Evolutionary conservation across 2,113 vertebrate genomes (phyloP).

Genomic region (Apteryx owenii): DNA sequence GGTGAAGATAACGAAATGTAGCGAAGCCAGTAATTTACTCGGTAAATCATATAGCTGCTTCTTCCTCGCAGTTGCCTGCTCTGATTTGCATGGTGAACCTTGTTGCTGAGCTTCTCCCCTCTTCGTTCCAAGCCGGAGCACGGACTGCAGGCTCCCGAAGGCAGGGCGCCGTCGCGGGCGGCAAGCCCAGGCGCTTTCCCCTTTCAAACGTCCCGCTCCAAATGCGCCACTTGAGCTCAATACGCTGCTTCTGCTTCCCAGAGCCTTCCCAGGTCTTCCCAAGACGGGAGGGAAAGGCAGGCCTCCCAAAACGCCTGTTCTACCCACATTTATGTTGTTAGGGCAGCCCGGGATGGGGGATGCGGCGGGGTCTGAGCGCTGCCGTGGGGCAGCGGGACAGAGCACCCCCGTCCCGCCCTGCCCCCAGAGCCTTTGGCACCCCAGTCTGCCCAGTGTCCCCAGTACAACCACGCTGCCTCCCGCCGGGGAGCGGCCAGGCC

Average conservation of each 20-base stretch:
- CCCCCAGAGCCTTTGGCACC: accelerated
- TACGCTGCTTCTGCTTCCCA: not conserved
- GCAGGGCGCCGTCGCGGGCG: not conserved
- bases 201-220: not conserved
- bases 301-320: not conserved
- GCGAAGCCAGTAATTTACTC: slow-evolving; percentile 59
- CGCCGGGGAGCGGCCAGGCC: no score
- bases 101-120: not conserved
- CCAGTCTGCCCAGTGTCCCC: not conserved
- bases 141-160: not conserved
- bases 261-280: not conserved
- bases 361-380: accelerated
- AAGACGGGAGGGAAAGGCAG: not conserved
- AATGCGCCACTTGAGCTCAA: not conserved
- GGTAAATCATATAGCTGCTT: slow-evolving; percentile 55
- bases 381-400: accelerated
- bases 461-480: no score
- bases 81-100: slow-evolving; percentile 56
- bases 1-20: slow-evolving; percentile 62
- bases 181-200: not conserved
- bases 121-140: no score
- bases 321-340: not conserved
- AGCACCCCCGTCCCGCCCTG: accelerated
- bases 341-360: not conserved
- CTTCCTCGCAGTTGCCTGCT: slow-evolving; percentile 22